Evolutionary conservation across 2,888 invertebrate genomes (phyloP), one percentile per base, ranked within the genome.

Genomic region (Tipula helvola): DNA sequence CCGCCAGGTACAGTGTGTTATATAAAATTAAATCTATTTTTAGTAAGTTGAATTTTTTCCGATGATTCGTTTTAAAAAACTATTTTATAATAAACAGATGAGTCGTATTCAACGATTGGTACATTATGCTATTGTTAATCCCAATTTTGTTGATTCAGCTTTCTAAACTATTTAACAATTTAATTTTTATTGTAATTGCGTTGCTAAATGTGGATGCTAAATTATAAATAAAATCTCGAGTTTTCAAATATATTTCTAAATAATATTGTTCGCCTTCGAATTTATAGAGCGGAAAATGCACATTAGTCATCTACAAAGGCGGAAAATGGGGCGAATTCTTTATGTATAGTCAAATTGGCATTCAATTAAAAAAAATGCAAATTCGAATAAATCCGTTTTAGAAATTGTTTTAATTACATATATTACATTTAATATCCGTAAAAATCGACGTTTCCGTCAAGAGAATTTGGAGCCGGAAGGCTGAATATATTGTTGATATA

Each of bases 1-100:
- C 97, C 97, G 44, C 97, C 97, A 88, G 95, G 95, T 94, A 71
- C 71, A 71, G 71, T 71, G 71, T 71, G 4, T 28, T 71, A 8
- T 52, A 16, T 16, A 39, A 39, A 57, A 57, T 16, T 1, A 18
- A 18, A 16, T 52, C 13, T 28, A 57, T 16, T 57, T 28, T 71
- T 28, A 71, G 71, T 28, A 10, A 28, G 28, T 28, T 28, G 16
- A 52, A 52, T 52, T 8, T 28, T 28, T 71, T 71, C 10, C 28
- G 71, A 71, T 57, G 52, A 57, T 52, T 52, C 52, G 39, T 39
- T 7, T 16, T 28, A 28, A 12, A 10, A 13, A 52, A 52, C 13
- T n/a, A 52, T 52, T 28, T 28, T 28, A 71, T 28, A 71, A 10
- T 10, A 71, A 28, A 71, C 12, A 39, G n/a, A 3, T 41, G 84